A percentile compares a stretch with the other conserved stretches of the same genome.
These are phyloP conservation scores for Heliconius ethilla DNA, from an alignment of 2,888 invertebrate species.

Conservation along the genomic window DNA sequence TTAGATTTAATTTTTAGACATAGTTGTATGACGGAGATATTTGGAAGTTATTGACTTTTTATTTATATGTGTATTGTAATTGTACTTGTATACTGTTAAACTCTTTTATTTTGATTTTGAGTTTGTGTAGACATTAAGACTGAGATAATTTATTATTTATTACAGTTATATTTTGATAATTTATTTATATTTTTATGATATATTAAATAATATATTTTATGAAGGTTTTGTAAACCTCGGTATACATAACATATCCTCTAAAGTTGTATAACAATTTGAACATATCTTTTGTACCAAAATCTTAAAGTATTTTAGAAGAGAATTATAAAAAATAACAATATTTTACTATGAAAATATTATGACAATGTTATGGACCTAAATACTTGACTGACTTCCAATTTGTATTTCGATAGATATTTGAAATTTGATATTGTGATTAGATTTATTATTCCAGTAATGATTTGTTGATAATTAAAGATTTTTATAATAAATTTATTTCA, in stretches of 20 bases:
- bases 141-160: too few relatives aligned
- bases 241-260: slow-evolving; percentile 9
- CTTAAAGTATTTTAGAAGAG: slow-evolving; percentile 12
- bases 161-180: slow-evolving; percentile 4
- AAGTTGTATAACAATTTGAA: slow-evolving; percentile 30
- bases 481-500: slow-evolving; percentile 49
- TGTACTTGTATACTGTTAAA: slow-evolving; percentile 2
- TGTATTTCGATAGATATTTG: slow-evolving; percentile 34
- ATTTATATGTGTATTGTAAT: slow-evolving; percentile 29
- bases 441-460: slow-evolving; percentile 57
- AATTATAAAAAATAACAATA: slow-evolving; percentile 27
- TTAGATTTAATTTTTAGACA: slow-evolving; percentile 47
- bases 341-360: slow-evolving; percentile 24
- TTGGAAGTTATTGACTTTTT: slow-evolving; percentile 25
- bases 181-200: slow-evolving; percentile 33
- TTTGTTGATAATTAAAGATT: slow-evolving; percentile 69
- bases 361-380: slow-evolving; percentile 25
- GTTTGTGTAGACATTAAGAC: neutral
- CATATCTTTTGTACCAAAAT: slow-evolving; percentile 10
- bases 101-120: neutral
- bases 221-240: slow-evolving; percentile 20
- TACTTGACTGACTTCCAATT: neutral
- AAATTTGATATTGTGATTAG: slow-evolving; percentile 71
- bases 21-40: slow-evolving; percentile 42
- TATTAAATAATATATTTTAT: slow-evolving; percentile 23